Percentiles rank a stretch among this genome's conserved stretches.
phyloP scores from a whole-genome alignment of 2,113 vertebrate genomes.

The Ophiodon elongatus region DNA sequence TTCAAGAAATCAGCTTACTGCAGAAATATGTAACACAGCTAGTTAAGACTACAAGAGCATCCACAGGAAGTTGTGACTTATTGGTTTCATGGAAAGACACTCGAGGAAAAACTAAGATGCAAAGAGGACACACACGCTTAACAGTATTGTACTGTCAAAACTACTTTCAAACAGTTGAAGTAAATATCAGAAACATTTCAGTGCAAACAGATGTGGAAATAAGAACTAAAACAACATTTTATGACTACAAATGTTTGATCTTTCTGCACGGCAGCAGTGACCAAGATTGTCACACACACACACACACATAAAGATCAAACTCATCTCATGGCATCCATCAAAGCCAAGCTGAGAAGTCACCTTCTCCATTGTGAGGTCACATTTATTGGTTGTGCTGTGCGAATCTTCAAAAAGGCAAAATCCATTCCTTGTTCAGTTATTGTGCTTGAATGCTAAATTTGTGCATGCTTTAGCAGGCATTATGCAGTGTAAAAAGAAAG shows the following conservation, averaged over 20 bases:
- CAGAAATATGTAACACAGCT: not conserved
- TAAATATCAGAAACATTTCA: constrained; percentile 7
- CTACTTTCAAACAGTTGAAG: not conserved
- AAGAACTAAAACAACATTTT: not conserved
- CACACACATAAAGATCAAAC: constrained; percentile 16
- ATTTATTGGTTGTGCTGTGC: constrained; percentile 32
- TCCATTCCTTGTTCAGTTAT: constrained; percentile 32
- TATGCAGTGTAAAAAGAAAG: constrained; percentile 30
- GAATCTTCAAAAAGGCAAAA: constrained; percentile 16
- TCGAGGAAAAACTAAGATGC: not conserved
- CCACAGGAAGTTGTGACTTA: not conserved
- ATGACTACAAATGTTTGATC: not conserved
- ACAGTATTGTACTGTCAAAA: not conserved
- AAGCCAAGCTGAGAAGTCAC: constrained; percentile 40
- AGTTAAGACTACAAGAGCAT: not conserved
- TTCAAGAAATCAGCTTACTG: not conserved
- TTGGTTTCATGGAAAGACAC: not conserved
- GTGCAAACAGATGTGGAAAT: not conserved
- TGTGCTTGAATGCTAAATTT: constrained; percentile 36
- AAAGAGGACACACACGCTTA: not conserved
- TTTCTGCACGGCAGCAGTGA: not conserved
- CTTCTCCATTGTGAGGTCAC: constrained; percentile 35
- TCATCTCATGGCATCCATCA: constrained; percentile 26
- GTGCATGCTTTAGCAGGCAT: constrained; percentile 41
- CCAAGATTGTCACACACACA: not conserved